phyloP scores from a whole-genome alignment of 1,140 invertebrate species.

The Drosophila elegans region DNA sequence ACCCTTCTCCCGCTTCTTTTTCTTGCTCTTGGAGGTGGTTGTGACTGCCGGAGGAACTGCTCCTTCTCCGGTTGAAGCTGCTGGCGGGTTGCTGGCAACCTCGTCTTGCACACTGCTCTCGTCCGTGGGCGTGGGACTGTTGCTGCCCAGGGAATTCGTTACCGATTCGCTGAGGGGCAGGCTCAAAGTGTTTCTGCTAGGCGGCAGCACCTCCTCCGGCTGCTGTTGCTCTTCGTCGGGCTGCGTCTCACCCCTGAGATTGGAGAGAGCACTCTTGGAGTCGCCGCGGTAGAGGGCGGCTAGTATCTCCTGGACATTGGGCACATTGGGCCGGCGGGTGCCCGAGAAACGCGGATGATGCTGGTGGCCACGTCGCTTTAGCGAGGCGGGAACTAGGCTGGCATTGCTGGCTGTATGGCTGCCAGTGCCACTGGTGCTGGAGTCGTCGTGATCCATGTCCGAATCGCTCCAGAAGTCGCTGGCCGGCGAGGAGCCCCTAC shows the following conservation, averaged over 20 bases:
- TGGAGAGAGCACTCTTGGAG: conserved; percentile 70
- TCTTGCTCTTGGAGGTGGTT: conserved; percentile 48
- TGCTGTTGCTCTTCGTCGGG: conserved; percentile 11
- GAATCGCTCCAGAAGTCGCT: conserved; percentile 66
- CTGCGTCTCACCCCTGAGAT: conserved; percentile 53
- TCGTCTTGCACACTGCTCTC: conserved; percentile 81
- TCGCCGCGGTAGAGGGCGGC: conserved; percentile 82
- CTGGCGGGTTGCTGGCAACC: conserved; percentile 15
- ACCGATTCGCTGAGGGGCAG: conserved; percentile 75
- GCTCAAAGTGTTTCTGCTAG: conserved; percentile 63
- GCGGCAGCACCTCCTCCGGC: conserved; percentile 5
- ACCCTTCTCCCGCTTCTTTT: conserved; percentile 68
- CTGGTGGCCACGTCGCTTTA: conserved; percentile 91
- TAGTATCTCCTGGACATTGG: conserved; percentile 81
- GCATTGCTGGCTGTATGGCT: conserved; percentile 86
- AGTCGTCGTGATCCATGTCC: conserved; percentile 68
- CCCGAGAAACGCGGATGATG: conserved; percentile 89
- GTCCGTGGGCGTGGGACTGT: conserved; percentile 82
- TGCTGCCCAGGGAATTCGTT: conserved; percentile 78
- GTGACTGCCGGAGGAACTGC: conserved; percentile 11
- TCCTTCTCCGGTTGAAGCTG: conserved; percentile 6
- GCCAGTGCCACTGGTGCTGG: conserved; percentile 85
- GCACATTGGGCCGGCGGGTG: conserved; percentile 83
- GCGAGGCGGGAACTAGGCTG: conserved; percentile 75
- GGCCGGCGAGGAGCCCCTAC: conserved; percentile 22